Percentiles rank a stretch among this genome's conserved stretches.
These are phyloP conservation scores for Sceloporus tristichus DNA, from an alignment of 2,113 vertebrate species.

Conservation along the genomic window DNA sequence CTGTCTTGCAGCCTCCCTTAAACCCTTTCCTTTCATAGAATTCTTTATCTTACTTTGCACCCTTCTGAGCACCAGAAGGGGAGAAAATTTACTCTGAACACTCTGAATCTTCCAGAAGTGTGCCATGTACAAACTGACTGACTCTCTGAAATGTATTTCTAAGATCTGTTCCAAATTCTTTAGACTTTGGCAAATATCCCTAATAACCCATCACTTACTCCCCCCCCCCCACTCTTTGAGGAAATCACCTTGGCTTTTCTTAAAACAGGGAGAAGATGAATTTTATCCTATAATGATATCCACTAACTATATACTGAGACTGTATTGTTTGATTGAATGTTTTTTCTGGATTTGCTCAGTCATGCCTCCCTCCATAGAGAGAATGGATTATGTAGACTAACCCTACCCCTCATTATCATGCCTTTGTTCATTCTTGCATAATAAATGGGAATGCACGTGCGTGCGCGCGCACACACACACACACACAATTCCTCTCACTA, in stretches of 20 bases:
- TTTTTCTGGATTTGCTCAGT: not conserved
- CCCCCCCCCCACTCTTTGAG: not conserved
- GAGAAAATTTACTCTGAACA: not conserved
- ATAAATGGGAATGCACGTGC: not conserved
- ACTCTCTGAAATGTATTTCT: not conserved
- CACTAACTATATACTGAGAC: not conserved
- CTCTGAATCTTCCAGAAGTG: not conserved
- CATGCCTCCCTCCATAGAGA: not conserved
- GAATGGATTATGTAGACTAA: not conserved
- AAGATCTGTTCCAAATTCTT: not conserved
- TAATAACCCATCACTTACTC: not conserved
- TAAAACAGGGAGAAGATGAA: not conserved
- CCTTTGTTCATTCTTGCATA: not conserved
- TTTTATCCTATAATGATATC: not conserved
- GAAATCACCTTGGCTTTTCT: not conserved
- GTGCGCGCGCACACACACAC: not conserved
- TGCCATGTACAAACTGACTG: slow-evolving; percentile 4
- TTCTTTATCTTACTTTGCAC: not conserved
- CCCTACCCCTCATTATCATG: too few relatives aligned
- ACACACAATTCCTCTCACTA: too few relatives aligned
- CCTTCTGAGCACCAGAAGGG: not conserved
- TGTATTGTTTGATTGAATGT: not conserved
- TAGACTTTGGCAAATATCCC: not conserved
- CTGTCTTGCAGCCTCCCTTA: not conserved
- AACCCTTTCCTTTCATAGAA: not conserved